Base-by-base conservation (phyloP, 1,140 invertebrate species). In the Drosophila orosa region DNA sequence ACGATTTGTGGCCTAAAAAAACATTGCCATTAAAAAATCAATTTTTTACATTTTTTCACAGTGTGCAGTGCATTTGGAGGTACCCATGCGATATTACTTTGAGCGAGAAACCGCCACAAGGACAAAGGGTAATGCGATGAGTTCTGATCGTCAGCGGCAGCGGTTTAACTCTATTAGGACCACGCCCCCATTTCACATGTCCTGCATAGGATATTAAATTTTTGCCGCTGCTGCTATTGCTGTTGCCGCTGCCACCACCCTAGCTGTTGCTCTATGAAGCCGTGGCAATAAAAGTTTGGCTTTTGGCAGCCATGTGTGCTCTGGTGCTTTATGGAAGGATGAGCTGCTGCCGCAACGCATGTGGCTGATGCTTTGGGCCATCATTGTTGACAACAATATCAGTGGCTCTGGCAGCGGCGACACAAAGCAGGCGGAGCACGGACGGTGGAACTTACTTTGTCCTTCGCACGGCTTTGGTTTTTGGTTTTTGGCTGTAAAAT, bases 351-450 rank as follows among this genome's bases (percentile, higher is more conserved):
- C 80, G 54, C 80, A 83, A 84, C 84, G 77, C 77, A 80, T 89
- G 85, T 89, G 80, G 84, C 77, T 89, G 84, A 89, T 89, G 84
- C 73, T 84, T 80, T 84, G 77, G 80, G 77, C 80, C 84, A 89
- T 89, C 84, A 89, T 80, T 89, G 84, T 80, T 84, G 84, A 89
- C 84, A 87, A 83, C 84, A 89, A 80, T 87, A 87, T 77, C 79
- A 87, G 84, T 52, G 75, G 63, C 65, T 78, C 57, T 56, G 66
- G 72, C 56, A 74, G 67, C 83, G 63, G 44, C 61, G 59, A 58
- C 83, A 82, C 44, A 63, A 62, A 56, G 27, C 42, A 65, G 31
- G 29, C 15, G 65, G 17, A 39, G 54, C 65, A 22, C 37, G 37
- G 33, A 10, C 67, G 31, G 37, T 78, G 80, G 65, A 78, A 85